These are phyloP conservation scores for Melipona bicolor DNA, from an alignment of 2,888 invertebrate species.

Conservation along the genomic window DNA sequence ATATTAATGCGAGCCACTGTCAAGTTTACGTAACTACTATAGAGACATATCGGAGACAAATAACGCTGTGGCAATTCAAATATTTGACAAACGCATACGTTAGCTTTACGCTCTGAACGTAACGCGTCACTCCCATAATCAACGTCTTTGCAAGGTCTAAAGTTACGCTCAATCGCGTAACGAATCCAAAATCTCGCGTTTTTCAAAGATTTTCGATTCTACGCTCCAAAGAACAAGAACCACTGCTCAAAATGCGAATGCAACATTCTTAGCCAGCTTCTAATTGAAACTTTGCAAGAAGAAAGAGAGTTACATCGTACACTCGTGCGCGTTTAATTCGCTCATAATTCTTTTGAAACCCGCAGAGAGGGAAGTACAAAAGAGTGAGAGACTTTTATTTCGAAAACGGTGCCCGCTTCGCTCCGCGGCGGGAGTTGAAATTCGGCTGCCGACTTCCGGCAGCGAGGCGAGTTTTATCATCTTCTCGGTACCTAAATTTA, in stretches of 20 bases:
- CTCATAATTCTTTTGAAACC: background rate
- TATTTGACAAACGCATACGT: too few species aligned
- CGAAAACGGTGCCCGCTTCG: background rate
- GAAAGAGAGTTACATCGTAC: background rate
- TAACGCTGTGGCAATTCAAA: background rate
- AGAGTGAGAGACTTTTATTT: conserved; percentile 8
- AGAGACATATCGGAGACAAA: background rate
- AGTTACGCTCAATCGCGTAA: too few species aligned
- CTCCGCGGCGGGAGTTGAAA: background rate
- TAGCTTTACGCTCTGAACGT: too few species aligned
- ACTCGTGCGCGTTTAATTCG: background rate
- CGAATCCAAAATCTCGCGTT: too few species aligned
- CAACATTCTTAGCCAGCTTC: background rate
- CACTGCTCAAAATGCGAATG: background rate
- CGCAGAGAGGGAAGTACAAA: background rate
- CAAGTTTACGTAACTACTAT: background rate
- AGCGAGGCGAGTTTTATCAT: background rate
- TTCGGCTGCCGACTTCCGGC: background rate
- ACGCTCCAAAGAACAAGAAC: too few species aligned
- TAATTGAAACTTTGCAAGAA: background rate
- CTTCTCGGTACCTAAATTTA: background rate
- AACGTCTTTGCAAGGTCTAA: background rate
- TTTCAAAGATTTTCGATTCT: too few species aligned
- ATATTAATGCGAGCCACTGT: too few species aligned
- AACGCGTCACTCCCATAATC: conserved; percentile 6